A percentile compares a stretch with the other conserved stretches of the same genome.
Evolutionary conservation across 2,888 invertebrate species (phyloP).

Genomic region (Diloba caeruleocephala): DNA sequence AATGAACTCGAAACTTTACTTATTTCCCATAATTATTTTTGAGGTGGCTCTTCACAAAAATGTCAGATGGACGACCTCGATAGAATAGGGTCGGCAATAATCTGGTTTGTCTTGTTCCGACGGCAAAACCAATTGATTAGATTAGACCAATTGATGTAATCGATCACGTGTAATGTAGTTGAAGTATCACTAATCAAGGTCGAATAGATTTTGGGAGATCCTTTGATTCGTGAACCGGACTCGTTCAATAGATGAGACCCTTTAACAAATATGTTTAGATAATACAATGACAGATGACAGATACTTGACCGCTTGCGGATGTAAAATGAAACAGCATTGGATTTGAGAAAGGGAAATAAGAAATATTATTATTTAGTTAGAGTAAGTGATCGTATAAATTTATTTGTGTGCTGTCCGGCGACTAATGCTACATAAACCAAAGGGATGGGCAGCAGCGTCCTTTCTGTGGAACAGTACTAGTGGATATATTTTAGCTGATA

Average conservation of each 20-base stretch:
- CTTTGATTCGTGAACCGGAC: slow-evolving; percentile 30
- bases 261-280: background rate
- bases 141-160: slow-evolving; percentile 38
- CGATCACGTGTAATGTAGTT: slow-evolving; percentile 33
- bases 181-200: slow-evolving; percentile 24
- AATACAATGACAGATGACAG: slow-evolving; percentile 8
- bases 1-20: slow-evolving; percentile 10
- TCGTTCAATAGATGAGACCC: slow-evolving; percentile 14
- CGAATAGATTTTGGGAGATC: slow-evolving; percentile 13
- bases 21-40: slow-evolving; percentile 1
- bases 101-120: slow-evolving; percentile 31
- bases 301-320: no score
- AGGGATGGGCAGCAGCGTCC: no score
- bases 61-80: slow-evolving; percentile 8
- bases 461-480: no score
- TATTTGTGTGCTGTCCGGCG: no score
- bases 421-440: no score
- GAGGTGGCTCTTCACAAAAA: slow-evolving; percentile 1
- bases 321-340: no score
- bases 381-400: no score
- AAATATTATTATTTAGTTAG: no score
- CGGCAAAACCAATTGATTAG: slow-evolving; percentile 32
- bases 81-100: slow-evolving; percentile 18
- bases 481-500: no score
- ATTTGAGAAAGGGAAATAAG: no score